Base-by-base conservation (phyloP, 1,140 invertebrate species). In the Micrasema longulum region DNA sequence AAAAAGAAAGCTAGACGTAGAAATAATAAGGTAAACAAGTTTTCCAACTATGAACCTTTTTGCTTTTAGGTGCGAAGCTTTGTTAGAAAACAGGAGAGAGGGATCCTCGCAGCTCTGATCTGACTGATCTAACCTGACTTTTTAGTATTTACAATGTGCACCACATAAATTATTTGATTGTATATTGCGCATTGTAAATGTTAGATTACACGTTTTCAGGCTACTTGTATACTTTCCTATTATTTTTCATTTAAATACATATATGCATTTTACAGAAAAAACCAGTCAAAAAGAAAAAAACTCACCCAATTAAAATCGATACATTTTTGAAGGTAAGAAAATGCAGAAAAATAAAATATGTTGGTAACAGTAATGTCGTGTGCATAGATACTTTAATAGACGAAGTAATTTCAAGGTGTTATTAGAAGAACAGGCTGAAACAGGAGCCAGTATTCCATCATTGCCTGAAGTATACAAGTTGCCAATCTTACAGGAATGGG, bases 401-500 rank as follows among this genome's bases (percentile, higher is more conserved):
- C 20, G 12, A 14, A 4, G 38, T 57, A 14, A 35, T 78, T 79
- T 3, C 60, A n/a, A 84, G 83, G 79, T 82, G 7, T 79, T 84
- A 71, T 75, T 84, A 63, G 80, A 78, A 1, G 83, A 84, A 72
- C 63, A 83, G 18, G 79, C 81, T 11, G 76, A 80, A 18, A 78
- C 80, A 6, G 78, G 80, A 1, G 72, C 81, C 5, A 52, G 82
- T 22, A 81, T 83, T 66, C 80, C 83, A 11, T 79, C 82, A 67
- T 76, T 84, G 35, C 83, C 83, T 26, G 71, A 82, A 76, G 78
- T 80, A 0, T 77, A 80, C 72, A 73, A 80, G 7, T 69, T 84
- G n/a, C 80, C 80, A 31, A 81, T 81, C 64, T 77, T 84, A 45
- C 79, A 79, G 52, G 80, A 82, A 63, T 82, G 81, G 80, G 82